These are phyloP conservation scores for Thamnophis elegans DNA, from an alignment of 2,797 vertebrate species.

Conservation along the genomic window DNA sequence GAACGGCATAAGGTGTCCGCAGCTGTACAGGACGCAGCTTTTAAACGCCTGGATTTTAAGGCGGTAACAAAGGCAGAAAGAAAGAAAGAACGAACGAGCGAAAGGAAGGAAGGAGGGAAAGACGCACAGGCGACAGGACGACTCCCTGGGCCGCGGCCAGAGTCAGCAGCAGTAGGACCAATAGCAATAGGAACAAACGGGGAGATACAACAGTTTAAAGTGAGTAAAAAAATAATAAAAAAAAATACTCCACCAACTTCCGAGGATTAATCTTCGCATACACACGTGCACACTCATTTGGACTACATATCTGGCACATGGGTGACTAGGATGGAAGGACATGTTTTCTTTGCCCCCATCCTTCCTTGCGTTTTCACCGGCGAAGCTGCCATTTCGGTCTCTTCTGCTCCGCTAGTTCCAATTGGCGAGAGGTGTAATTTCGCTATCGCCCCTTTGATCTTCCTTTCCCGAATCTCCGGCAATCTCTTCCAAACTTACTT, in stretches of 20 bases:
- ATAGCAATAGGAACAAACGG: background rate
- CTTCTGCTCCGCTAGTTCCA: background rate
- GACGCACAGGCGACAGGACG: background rate
- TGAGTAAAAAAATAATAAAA: background rate
- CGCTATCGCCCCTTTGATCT: background rate
- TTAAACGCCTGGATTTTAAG: background rate
- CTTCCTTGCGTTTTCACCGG: background rate
- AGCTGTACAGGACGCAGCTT: background rate
- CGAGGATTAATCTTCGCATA: background rate
- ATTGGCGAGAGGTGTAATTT: background rate
- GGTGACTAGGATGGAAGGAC: background rate
- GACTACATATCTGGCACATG: background rate
- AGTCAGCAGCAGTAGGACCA: background rate
- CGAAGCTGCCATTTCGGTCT: background rate
- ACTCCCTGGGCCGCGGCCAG: slow-evolving; percentile 10
- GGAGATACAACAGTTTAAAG: background rate
- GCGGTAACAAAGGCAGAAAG: background rate
- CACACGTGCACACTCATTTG: background rate
- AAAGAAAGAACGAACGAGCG: background rate
- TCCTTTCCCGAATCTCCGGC: background rate
- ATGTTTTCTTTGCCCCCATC: background rate
- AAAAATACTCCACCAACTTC: background rate
- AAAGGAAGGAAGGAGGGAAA: background rate
- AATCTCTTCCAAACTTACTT: background rate
- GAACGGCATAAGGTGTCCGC: too few relatives aligned